These are phyloP conservation scores for Ochlodes sylvanus DNA, from an alignment of 2,888 invertebrate species.

Conservation along the genomic window DNA sequence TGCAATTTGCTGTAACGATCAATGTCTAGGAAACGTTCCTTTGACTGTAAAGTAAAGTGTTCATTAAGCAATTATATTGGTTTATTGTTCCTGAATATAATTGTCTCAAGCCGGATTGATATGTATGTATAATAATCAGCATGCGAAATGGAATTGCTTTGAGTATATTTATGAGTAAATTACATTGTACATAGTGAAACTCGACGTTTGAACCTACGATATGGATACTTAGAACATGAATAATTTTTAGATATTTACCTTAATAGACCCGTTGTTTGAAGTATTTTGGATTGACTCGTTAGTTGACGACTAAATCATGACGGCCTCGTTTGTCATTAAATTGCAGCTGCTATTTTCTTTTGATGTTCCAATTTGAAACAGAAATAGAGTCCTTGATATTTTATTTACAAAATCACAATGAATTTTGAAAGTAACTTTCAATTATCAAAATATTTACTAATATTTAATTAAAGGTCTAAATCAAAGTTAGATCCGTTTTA, in stretches of 20 bases:
- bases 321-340: conserved; percentile 5
- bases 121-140: conserved; percentile 54
- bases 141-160: conserved; percentile 57
- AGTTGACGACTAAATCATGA: conserved; percentile 24
- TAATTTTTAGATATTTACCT: conserved; percentile 25
- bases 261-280: conserved; percentile 20
- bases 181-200: conserved; percentile 41
- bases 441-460: too few species aligned
- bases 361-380: conserved; percentile 12
- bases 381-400: not conserved
- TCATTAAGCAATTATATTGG: conserved; percentile 74
- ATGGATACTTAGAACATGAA: conserved; percentile 38
- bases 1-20: conserved; percentile 61
- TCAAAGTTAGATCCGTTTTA: too few species aligned
- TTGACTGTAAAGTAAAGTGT: conserved; percentile 57
- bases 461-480: too few species aligned
- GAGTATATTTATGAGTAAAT: conserved; percentile 55
- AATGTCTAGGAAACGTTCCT: conserved; percentile 57
- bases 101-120: conserved; percentile 60
- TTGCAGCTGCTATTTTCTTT: conserved; percentile 21
- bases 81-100: conserved; percentile 68
- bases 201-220: conserved; percentile 7
- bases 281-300: conserved; percentile 12
- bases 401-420: not conserved
- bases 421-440: too few species aligned